A percentile compares a stretch with the other conserved stretches of the same genome.
Conservation (phyloP, 2,797 vertebrate genomes). For the Pogoniulus pusillus region DNA sequence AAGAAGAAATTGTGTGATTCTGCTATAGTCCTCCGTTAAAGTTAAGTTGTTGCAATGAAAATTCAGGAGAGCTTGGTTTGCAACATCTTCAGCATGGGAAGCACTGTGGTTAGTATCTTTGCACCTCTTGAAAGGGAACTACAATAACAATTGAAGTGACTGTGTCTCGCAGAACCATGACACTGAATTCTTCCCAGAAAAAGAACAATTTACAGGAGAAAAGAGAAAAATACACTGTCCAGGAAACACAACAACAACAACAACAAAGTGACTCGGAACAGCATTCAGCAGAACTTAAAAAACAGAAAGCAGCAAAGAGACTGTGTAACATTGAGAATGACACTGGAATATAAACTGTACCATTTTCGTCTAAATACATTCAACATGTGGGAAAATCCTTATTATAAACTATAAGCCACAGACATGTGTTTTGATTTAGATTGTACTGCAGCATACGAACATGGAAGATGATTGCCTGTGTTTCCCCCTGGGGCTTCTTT, state of each 20-base stretch:
- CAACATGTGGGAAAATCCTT: constrained; percentile 32
- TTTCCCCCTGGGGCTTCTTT: not conserved
- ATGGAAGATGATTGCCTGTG: constrained; percentile 23
- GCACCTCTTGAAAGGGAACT: not conserved
- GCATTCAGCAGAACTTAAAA: not conserved
- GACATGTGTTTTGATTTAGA: constrained; percentile 55
- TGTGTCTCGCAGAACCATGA: not conserved
- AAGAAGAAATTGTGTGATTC: not conserved
- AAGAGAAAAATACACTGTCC: not conserved
- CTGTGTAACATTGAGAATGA: not conserved
- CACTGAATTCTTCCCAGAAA: not conserved
- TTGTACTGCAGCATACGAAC: not conserved
- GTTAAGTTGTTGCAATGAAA: not conserved
- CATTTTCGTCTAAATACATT: constrained; percentile 38
- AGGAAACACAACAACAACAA: not conserved
- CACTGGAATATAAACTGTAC: not conserved
- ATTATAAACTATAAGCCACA: constrained; percentile 18
- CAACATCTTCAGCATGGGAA: not conserved
- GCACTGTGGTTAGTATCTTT: not conserved
- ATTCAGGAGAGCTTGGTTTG: not conserved
- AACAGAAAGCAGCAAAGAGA: constrained; percentile 19
- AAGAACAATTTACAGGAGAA: not conserved
- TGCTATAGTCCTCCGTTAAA: not conserved
- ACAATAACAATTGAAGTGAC: not conserved
- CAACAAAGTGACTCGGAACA: not conserved